Percentiles rank a stretch among this genome's conserved stretches.
Conservation (phyloP, 2,797 vertebrate genomes). For the Falco berigora region DNA sequence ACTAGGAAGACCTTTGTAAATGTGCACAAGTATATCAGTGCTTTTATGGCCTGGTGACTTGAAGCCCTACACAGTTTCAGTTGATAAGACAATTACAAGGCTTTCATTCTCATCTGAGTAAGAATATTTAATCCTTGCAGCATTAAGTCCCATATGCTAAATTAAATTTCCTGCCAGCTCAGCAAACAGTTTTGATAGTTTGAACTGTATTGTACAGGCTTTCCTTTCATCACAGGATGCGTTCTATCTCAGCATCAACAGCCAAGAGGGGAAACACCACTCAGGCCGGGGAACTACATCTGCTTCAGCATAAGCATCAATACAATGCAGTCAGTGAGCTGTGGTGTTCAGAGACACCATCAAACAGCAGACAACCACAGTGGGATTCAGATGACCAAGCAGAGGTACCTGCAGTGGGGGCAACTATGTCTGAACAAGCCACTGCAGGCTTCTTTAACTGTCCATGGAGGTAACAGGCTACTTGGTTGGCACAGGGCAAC, state of each 20-base stretch:
- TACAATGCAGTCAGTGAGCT: neutral
- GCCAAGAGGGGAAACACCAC: neutral
- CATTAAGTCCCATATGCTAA: conserved; percentile 13
- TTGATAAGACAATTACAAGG: conserved; percentile 37
- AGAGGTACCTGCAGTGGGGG: neutral
- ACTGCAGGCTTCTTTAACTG: neutral
- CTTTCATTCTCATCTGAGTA: conserved; percentile 28
- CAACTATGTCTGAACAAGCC: neutral
- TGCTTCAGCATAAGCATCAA: neutral
- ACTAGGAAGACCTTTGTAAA: conserved; percentile 11
- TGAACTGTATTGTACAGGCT: conserved; percentile 50
- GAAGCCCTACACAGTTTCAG: conserved; percentile 5
- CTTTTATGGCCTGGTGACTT: conserved; percentile 29
- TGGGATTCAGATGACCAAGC: neutral
- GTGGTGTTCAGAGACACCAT: neutral
- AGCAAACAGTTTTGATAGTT: conserved; percentile 49
- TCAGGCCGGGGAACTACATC: neutral
- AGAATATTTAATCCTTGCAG: conserved; percentile 45
- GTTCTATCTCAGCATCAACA: neutral
- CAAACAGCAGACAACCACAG: neutral
- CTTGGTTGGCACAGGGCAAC: neutral
- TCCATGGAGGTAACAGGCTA: neutral
- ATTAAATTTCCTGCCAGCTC: conserved; percentile 57
- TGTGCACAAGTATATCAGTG: neutral
- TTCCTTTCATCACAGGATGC: conserved; percentile 51